Evolutionary conservation across 1,140 invertebrate genomes (phyloP), one percentile per base, ranked within the genome.

Genomic region (Elysia chlorotica): DNA sequence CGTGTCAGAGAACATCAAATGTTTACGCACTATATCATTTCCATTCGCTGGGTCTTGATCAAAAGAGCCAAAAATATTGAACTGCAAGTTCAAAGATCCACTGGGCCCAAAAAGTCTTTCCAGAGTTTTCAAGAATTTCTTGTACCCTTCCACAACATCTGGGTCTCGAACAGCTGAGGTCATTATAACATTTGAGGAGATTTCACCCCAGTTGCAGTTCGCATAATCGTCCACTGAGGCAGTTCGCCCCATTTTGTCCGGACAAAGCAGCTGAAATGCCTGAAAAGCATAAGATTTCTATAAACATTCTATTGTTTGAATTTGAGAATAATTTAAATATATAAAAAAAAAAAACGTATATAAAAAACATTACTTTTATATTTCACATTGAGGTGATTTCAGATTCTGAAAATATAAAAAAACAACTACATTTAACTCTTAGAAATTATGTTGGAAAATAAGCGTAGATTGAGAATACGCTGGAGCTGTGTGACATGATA

Each of bases 171-270:
- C 75, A n/a, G 77, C 77, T 10, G 82, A 81, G 0, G 80, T 81
- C 82, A 85, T 83, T 35, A 99, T 87, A 4, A 95, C 94, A 86
- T 97, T 92, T 0, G 95, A 92, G 0, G 96, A 95, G 5, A 96
- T 92, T 65, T 86, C 85, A 5, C 96, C 89, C 88, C 87, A 90
- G 78, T 89, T 88, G 79, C 89, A 90, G 5, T 62, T 74, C 10
- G 74, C 68, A 63, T 84, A 88, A 1, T 82, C 74, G 36, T 78
- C 75, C 4, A 86, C 70, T 0, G 78, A 36, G 25, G 35, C 41
- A 19, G 41, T 69, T 17, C 5, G 56, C n/a, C n/a, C n/a, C n/a
- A n/a, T n/a, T 0, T 95, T 95, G 88, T 97, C 94, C 1, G 89
- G 90, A 88, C 97, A 99, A 0, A 99, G 87, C 25, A 99, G 85